Evolutionary conservation across 2,888 invertebrate genomes (phyloP), one percentile per base, ranked within the genome.

Genomic region (Abrostola triplasia): DNA sequence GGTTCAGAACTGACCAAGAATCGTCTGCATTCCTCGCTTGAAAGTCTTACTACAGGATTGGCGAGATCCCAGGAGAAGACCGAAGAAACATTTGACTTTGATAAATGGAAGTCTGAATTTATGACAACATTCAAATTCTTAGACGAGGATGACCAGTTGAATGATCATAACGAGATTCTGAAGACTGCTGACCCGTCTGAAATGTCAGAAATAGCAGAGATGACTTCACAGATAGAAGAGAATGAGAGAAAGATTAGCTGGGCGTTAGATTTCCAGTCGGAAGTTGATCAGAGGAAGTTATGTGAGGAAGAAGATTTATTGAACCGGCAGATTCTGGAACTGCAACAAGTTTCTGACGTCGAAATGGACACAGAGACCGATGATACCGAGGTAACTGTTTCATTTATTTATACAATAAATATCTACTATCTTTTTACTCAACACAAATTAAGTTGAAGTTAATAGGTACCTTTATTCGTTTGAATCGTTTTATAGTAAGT

Each of bases 301-400:
- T 96, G 96, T 5, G 97, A 97, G 72, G 97, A 97, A 79, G 97
- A 97, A 80, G 97, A 97, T 70, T 93, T 96, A 4, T 82, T 97
- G 53, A 97, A 97, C 74, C 95, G 97, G 49, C 97, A 97, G 88
- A 97, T 97, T 59, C 95, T 96, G 77, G 97, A 97, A 85, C 86
- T 97, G 72, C 97, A 96, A 75, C 95, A 96, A 77, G 96, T 96
- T 52, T 96, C 96, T 0, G 97, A 96, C 80, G 96, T 97, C 54
- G 97, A 97, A 81, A 94, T 97, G 50, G 97, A 97, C 74, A 97
- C 97, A 0, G 97, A 97, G 88, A 97, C 97, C 0, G 97, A 97
- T 86, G 97, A 97, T 78, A 97, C 97, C 7, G 96, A 96, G 89
- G 95, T 95, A 67, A 86, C 9, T 13, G 5, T 24, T 47, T 47